Conservation (phyloP, 1,140 invertebrate species). For the Galleria mellonella region DNA sequence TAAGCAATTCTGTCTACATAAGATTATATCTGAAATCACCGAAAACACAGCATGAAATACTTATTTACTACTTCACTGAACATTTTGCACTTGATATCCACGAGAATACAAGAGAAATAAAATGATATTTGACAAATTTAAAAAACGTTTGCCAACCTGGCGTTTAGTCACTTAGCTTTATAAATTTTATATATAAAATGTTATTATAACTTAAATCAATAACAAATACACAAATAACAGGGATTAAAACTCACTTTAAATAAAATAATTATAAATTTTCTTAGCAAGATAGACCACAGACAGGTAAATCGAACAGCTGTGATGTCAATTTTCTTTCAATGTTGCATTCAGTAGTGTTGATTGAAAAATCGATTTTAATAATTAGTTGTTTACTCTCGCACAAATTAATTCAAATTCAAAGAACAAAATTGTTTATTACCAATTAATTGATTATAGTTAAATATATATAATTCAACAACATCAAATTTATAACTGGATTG, state of each 20-base stretch:
- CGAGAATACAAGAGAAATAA: constrained; percentile 57
- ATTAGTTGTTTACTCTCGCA: too few species aligned
- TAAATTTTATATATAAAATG: constrained; percentile 20
- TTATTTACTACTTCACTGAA: constrained; percentile 17
- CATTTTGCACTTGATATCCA: constrained; percentile 51
- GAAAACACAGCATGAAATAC: constrained; percentile 8
- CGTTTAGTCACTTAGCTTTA: constrained; percentile 21
- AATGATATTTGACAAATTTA: constrained; percentile 50
- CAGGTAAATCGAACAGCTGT: constrained; percentile 68
- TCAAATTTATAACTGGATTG: too few species aligned
- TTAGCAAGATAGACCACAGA: constrained; percentile 52
- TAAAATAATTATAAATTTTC: constrained; percentile 56
- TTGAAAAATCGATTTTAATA: too few species aligned
- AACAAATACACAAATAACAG: constrained; percentile 28
- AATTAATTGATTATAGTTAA: too few species aligned
- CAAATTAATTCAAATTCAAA: too few species aligned
- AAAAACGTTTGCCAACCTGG: constrained; percentile 42
- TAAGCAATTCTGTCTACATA: constrained; percentile 63
- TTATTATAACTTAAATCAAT: constrained; percentile 22
- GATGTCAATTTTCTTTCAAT: too few species aligned
- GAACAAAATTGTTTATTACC: too few species aligned
- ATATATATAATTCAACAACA: too few species aligned
- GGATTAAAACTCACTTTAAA: constrained; percentile 63
- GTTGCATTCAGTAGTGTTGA: too few species aligned
- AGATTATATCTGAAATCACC: constrained; percentile 54